Conservation (phyloP, 2,797 vertebrate species). For the Phrynocephalus vlangalii region DNA sequence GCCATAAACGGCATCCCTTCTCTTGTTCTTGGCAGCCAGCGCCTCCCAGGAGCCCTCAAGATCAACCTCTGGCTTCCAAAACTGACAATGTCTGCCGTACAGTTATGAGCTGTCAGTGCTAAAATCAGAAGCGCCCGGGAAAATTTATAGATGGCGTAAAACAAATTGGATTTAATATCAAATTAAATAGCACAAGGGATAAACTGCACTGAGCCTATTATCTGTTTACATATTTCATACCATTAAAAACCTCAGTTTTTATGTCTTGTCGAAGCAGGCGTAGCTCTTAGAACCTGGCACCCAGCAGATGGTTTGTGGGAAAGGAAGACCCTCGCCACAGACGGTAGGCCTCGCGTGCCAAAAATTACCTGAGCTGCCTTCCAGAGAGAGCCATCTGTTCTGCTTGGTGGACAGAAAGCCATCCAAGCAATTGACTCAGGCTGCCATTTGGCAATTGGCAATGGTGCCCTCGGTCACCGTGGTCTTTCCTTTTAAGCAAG, state of each 20-base stretch:
- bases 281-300: constrained; percentile 8
- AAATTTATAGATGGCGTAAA: not conserved
- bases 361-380: constrained; percentile 3
- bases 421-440: constrained; percentile 1
- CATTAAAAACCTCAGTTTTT: constrained; percentile 29
- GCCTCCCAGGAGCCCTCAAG: not conserved
- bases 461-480: not conserved
- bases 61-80: not conserved
- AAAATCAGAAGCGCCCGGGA: constrained; percentile 33
- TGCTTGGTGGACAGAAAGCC: constrained; percentile 1
- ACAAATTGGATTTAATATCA: constrained; percentile 30
- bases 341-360: not conserved
- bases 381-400: constrained; percentile 10
- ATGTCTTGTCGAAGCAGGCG: constrained; percentile 21
- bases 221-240: constrained; percentile 37
- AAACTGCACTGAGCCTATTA: not conserved
- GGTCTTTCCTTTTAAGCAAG: not conserved
- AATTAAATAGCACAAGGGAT: constrained; percentile 39
- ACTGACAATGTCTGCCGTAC: fast-evolving
- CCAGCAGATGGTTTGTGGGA: not conserved
- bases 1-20: not conserved
- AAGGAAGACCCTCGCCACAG: not conserved
- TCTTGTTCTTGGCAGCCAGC: not conserved
- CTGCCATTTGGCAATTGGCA: not conserved
- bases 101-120: not conserved